These are phyloP conservation scores for Lypha dubia DNA, from an alignment of 2,888 invertebrate species.

Conservation along the genomic window DNA sequence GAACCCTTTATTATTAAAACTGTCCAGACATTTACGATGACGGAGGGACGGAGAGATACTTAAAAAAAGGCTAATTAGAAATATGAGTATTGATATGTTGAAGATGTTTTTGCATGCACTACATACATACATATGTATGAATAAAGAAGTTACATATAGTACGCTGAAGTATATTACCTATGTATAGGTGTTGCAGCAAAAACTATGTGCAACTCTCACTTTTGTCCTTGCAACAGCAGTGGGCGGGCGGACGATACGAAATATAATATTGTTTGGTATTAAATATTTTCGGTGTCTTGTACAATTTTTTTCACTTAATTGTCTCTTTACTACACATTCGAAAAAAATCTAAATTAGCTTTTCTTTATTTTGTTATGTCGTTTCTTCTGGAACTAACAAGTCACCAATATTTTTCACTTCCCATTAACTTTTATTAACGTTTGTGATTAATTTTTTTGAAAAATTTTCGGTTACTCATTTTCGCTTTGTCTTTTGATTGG, in stretches of 20 bases:
- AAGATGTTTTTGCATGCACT: not conserved
- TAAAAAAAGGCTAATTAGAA: not conserved
- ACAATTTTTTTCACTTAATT: slow-evolving; percentile 55
- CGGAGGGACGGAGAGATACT: slow-evolving; percentile 2
- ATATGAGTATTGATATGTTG: not conserved
- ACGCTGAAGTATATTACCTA: slow-evolving; percentile 44
- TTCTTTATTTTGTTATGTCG: slow-evolving; percentile 61
- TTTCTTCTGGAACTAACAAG: slow-evolving; percentile 67
- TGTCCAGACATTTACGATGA: not conserved
- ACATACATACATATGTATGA: too few relatives aligned
- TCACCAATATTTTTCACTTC: slow-evolving; percentile 39
- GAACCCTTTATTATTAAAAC: slow-evolving; percentile 22
- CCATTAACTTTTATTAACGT: slow-evolving; percentile 56
- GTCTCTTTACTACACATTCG: slow-evolving; percentile 21
- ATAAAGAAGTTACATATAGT: not conserved
- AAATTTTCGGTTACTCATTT: slow-evolving; percentile 50
- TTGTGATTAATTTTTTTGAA: slow-evolving; percentile 57
- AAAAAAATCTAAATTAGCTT: slow-evolving; percentile 51
- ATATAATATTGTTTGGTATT: not conserved
- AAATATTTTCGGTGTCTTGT: slow-evolving; percentile 34
- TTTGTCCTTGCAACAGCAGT: slow-evolving; percentile 69
- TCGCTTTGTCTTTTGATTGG: slow-evolving; percentile 33
- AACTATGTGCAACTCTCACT: slow-evolving; percentile 69
- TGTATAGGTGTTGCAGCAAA: slow-evolving; percentile 55
- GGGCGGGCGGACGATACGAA: slow-evolving; percentile 64